Percentiles rank a stretch among this genome's conserved stretches.
phyloP scores from a whole-genome alignment of 2,797 vertebrate species.

The Danio tinwini region DNA sequence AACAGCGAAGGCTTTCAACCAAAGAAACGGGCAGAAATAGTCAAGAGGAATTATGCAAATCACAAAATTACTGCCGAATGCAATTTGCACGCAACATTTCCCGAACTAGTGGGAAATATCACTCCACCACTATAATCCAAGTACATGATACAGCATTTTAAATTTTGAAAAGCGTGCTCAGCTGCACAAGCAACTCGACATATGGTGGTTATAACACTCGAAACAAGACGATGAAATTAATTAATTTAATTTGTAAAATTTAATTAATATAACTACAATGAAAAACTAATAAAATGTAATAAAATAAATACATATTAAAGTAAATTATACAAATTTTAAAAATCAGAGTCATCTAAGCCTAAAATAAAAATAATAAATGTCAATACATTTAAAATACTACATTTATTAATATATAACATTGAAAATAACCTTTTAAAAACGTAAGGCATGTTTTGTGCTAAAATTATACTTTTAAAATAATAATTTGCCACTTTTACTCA shows the following conservation, averaged over 20 bases:
- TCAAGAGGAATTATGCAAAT: constrained; percentile 17
- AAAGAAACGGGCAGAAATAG: not conserved
- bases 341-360: too few relatives aligned
- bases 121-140: not conserved
- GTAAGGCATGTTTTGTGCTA: too few relatives aligned
- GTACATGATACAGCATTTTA: not conserved
- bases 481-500: too few relatives aligned
- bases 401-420: too few relatives aligned
- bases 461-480: too few relatives aligned
- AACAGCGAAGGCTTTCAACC: not conserved
- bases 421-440: too few relatives aligned
- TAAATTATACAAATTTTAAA: too few relatives aligned
- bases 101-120: constrained; percentile 4
- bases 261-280: too few relatives aligned
- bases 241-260: not conserved
- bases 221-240: not conserved
- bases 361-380: too few relatives aligned
- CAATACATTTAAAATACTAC: too few relatives aligned
- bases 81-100: constrained; percentile 5
- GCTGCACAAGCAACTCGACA: not conserved
- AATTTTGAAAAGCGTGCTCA: not conserved
- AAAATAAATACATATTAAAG: not conserved
- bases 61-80: not conserved
- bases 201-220: not conserved
- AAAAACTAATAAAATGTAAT: too few relatives aligned